Conservation (phyloP, 2,797 vertebrate species). For the Pangasius macronema region DNA sequence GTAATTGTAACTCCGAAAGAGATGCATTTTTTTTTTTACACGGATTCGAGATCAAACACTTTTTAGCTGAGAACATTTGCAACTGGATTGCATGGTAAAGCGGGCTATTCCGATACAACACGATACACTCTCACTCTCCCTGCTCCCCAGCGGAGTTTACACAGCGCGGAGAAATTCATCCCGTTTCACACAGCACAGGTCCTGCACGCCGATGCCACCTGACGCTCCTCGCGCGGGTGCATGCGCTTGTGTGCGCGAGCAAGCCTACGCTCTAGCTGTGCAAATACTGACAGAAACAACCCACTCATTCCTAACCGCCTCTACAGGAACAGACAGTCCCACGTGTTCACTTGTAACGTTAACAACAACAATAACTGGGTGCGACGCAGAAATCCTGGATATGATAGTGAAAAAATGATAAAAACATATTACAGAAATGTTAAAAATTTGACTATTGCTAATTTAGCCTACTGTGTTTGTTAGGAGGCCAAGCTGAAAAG, state of each 20-base stretch:
- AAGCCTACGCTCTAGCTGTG: slow-evolving; percentile 1
- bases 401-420: not conserved
- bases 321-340: slow-evolving; percentile 34
- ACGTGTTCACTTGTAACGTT: not conserved
- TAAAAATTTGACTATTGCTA: not conserved
- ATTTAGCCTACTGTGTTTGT: not conserved
- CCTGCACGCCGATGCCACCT: slow-evolving; percentile 29
- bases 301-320: slow-evolving; percentile 41
- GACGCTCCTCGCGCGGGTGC: not conserved
- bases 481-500: not conserved
- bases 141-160: not conserved
- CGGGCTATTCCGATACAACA: slow-evolving; percentile 50
- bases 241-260: not conserved
- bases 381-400: not conserved
- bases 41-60: slow-evolving; percentile 54
- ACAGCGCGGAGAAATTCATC: not conserved
- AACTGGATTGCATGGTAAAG: slow-evolving; percentile 41
- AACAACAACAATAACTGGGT: not conserved
- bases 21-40: slow-evolving; percentile 72
- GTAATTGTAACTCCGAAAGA: slow-evolving; percentile 79
- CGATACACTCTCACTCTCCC: not conserved
- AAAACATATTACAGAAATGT: not conserved
- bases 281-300: slow-evolving; percentile 21
- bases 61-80: slow-evolving; percentile 53
- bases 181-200: slow-evolving; percentile 1